phyloP scores from a whole-genome alignment of 2,113 vertebrate species.

The Oreochromis niloticus region DNA sequence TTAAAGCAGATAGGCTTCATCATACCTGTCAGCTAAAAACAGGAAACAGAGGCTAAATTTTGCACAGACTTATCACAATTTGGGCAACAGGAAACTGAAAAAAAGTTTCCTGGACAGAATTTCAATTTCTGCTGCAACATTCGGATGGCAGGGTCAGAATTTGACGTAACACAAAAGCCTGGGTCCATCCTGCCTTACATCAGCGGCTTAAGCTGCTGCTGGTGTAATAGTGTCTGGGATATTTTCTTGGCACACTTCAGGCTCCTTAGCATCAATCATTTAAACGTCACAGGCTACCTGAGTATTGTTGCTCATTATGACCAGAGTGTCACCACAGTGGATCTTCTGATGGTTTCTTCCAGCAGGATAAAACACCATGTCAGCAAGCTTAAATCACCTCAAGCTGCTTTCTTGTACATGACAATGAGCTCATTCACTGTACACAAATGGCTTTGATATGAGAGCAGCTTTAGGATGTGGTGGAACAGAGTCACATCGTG shows the following conservation, averaged over 20 bases:
- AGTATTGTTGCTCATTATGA: background rate
- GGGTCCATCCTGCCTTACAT: background rate
- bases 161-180: background rate
- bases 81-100: background rate
- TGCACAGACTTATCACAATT: background rate
- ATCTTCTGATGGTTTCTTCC: background rate
- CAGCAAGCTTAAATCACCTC: background rate
- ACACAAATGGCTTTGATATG: background rate
- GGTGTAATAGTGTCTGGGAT: background rate
- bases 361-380: background rate
- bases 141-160: background rate
- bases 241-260: background rate
- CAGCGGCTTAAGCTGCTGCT: background rate
- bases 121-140: background rate
- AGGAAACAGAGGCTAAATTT: background rate
- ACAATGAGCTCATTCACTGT: background rate
- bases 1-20: background rate
- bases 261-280: background rate
- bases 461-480: background rate
- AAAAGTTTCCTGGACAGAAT: background rate
- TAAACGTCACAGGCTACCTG: background rate
- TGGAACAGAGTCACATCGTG: background rate
- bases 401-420: background rate
- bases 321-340: background rate
- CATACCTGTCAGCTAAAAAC: background rate